These are phyloP conservation scores for Rutpela maculata DNA, from an alignment of 2,888 invertebrate species.

Conservation along the genomic window DNA sequence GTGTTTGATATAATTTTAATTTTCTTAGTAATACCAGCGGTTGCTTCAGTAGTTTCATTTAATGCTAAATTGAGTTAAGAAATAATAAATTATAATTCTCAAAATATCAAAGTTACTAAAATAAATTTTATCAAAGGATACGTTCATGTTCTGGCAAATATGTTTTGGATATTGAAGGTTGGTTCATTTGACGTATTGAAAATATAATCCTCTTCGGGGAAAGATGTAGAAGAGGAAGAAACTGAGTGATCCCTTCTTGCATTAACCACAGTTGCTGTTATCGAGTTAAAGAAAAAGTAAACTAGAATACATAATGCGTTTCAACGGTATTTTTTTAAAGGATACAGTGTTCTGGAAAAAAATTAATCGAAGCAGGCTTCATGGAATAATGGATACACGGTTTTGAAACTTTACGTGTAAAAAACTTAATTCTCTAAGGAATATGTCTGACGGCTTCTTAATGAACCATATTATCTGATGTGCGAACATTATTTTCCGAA, in stretches of 20 bases:
- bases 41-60: too few species aligned
- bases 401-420: background rate
- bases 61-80: too few species aligned
- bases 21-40: background rate
- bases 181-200: background rate
- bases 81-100: background rate
- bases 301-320: background rate
- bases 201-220: background rate
- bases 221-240: background rate
- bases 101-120: background rate
- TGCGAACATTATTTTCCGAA: background rate
- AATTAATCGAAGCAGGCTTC: background rate
- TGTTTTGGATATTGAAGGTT: background rate
- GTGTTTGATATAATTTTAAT: background rate
- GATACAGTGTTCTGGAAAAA: background rate
- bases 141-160: background rate
- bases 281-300: background rate
- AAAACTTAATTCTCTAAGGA: background rate
- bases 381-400: background rate
- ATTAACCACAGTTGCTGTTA: background rate
- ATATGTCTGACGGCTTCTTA: background rate
- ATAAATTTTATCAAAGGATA: background rate
- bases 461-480: background rate
- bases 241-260: background rate
- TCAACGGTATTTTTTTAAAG: background rate